Evolutionary conservation across 2,113 vertebrate species (phyloP).

Genomic region (Axis porcinus): DNA sequence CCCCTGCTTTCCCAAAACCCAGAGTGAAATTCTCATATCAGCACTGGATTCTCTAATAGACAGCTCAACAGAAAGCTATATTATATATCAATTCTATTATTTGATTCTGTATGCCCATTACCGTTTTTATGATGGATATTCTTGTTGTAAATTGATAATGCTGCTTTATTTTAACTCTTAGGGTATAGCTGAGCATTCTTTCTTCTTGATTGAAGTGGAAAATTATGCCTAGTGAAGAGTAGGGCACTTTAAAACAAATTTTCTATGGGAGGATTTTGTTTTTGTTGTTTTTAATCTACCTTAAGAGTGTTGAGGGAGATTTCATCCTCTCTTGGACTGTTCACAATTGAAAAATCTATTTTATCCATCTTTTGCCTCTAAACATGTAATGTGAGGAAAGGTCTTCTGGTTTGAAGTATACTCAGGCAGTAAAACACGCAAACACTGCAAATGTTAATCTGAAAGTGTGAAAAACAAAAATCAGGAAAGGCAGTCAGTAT

Average conservation of each 20-base stretch:
- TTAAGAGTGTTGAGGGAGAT: not conserved
- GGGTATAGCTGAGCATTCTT: not conserved
- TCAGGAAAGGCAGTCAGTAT: not conserved
- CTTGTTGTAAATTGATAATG: not conserved
- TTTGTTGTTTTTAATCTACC: not conserved
- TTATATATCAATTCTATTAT: not conserved
- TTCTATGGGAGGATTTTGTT: not conserved
- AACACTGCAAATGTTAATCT: not conserved
- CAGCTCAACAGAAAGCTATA: not conserved
- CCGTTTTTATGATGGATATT: not conserved
- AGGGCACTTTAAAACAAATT: not conserved
- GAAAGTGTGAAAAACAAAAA: not conserved
- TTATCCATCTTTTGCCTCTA: not conserved
- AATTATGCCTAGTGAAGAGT: not conserved
- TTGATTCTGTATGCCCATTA: not conserved
- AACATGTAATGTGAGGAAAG: not conserved
- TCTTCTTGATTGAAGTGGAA: not conserved
- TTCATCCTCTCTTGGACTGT: not conserved
- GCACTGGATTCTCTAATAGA: not conserved
- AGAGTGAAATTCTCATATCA: not conserved
- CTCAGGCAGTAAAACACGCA: not conserved
- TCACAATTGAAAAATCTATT: not conserved
- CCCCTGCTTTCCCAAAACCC: not conserved
- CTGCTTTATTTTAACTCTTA: not conserved
- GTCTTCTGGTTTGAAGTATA: not conserved